A percentile compares a stretch with the other conserved stretches of the same genome.
Evolutionary conservation across 2,888 invertebrate species (phyloP).

Genomic region (Cenopis cana): DNA sequence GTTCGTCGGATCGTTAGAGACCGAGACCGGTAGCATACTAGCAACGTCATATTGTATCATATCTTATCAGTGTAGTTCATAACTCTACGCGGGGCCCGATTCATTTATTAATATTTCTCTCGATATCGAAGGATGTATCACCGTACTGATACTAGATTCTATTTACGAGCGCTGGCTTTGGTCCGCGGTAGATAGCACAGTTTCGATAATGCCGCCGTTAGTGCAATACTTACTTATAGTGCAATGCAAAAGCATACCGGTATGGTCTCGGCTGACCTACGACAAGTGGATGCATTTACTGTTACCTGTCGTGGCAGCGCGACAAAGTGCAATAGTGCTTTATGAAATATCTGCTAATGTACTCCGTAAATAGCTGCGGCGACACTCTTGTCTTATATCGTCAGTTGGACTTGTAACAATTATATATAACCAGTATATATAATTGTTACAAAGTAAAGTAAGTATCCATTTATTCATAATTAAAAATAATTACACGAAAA

Average conservation of each 20-base stretch:
- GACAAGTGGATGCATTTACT: constrained; percentile 51
- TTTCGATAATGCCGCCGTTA: constrained; percentile 64
- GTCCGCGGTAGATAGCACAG: constrained; percentile 64
- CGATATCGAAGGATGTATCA: constrained; percentile 76
- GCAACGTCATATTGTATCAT: constrained; percentile 46
- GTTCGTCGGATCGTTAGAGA: constrained; percentile 33
- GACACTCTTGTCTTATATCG: constrained; percentile 8
- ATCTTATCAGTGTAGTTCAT: constrained; percentile 71
- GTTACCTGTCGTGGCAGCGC: constrained; percentile 44
- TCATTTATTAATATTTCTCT: constrained; percentile 76
- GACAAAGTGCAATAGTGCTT: constrained; percentile 49
- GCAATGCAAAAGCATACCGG: constrained; percentile 54
- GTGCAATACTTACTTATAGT: constrained; percentile 60
- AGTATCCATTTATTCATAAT: too few relatives aligned
- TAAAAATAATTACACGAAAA: too few relatives aligned
- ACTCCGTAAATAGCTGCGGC: constrained; percentile 38
- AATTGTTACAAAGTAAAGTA: too few relatives aligned
- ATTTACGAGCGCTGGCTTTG: constrained; percentile 72
- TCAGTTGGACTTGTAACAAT: constrained; percentile 3
- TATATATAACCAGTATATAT: too few relatives aligned
- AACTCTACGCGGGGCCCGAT: constrained; percentile 64
- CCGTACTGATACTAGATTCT: constrained; percentile 69
- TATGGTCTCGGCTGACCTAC: constrained; percentile 56
- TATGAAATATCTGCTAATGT: constrained; percentile 48
- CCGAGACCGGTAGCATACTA: constrained; percentile 40